Evolutionary conservation across 2,888 invertebrate genomes (phyloP).

Genomic region (Pimpla rufipes): DNA sequence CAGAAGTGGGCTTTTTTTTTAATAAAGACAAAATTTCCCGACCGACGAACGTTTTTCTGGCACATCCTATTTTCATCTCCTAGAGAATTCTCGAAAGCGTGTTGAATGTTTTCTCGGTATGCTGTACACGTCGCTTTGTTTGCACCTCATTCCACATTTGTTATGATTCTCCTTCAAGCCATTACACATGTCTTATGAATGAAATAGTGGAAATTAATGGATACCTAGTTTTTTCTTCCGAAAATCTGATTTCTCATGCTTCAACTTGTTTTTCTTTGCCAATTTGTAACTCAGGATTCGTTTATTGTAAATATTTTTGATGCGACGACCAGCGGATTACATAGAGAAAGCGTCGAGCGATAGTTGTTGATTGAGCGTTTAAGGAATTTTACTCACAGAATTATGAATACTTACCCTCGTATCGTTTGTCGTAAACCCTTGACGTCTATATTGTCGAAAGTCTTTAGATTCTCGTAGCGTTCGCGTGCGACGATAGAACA

Average conservation of each 20-base stretch:
- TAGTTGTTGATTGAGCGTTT: background rate
- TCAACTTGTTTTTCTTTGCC: background rate
- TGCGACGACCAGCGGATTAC: conserved; percentile 19
- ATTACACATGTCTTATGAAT: background rate
- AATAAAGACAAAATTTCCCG: conserved; percentile 84
- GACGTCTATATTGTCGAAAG: background rate
- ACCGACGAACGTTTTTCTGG: conserved; percentile 80
- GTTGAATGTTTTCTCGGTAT: conserved; percentile 1
- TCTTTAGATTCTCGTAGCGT: background rate
- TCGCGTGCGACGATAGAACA: background rate
- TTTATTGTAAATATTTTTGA: conserved; percentile 61
- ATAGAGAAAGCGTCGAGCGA: conserved; percentile 15
- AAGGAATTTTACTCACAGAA: conserved; percentile 6
- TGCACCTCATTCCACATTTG: background rate
- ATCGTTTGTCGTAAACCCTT: background rate
- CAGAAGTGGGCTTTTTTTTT: conserved; percentile 76
- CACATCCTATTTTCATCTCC: conserved; percentile 69
- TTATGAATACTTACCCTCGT: background rate
- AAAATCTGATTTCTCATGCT: background rate
- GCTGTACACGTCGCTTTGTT: conserved; percentile 28
- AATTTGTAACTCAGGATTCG: conserved; percentile 46
- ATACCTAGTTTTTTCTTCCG: no score
- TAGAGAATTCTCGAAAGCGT: conserved; percentile 1
- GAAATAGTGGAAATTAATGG: background rate
- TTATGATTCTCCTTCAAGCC: background rate